Percentiles rank a stretch among this genome's conserved stretches.
Conservation (phyloP, 2,113 vertebrate genomes). For the Petromus typicus region DNA sequence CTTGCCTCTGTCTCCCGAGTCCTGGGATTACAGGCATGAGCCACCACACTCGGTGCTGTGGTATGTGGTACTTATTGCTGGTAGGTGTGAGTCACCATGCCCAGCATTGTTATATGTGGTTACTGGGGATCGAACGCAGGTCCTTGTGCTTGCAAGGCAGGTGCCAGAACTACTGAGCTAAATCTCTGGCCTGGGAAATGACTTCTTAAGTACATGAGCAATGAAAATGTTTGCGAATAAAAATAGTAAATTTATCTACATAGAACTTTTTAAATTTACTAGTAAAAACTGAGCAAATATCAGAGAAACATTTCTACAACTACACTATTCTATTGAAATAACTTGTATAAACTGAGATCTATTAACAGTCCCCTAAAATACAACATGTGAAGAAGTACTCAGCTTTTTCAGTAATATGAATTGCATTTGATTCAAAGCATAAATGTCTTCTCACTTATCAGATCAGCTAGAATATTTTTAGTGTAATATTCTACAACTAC, state of each 20-base stretch:
- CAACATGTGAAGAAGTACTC: background rate
- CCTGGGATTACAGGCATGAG: too few relatives aligned
- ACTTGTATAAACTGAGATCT: background rate
- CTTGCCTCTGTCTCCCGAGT: too few relatives aligned
- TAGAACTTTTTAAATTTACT: background rate
- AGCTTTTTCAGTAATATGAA: slow-evolving; percentile 14
- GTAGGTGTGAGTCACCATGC: too few relatives aligned
- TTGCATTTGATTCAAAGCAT: background rate
- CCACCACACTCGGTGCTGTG: too few relatives aligned
- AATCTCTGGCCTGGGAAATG: too few relatives aligned
- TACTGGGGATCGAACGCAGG: too few relatives aligned
- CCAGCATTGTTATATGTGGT: too few relatives aligned
- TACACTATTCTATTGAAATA: background rate
- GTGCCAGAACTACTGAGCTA: too few relatives aligned
- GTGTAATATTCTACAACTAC: background rate
- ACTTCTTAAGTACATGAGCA: background rate
- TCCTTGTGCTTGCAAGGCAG: too few relatives aligned
- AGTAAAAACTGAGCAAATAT: background rate
- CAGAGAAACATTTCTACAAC: background rate
- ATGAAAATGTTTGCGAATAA: slow-evolving; percentile 15
- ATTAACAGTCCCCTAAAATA: background rate
- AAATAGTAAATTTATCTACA: background rate
- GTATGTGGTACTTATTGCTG: too few relatives aligned
- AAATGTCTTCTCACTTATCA: background rate
- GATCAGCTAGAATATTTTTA: background rate